Conservation (phyloP, 2,113 vertebrate species). For the Myotis brandtii region DNA sequence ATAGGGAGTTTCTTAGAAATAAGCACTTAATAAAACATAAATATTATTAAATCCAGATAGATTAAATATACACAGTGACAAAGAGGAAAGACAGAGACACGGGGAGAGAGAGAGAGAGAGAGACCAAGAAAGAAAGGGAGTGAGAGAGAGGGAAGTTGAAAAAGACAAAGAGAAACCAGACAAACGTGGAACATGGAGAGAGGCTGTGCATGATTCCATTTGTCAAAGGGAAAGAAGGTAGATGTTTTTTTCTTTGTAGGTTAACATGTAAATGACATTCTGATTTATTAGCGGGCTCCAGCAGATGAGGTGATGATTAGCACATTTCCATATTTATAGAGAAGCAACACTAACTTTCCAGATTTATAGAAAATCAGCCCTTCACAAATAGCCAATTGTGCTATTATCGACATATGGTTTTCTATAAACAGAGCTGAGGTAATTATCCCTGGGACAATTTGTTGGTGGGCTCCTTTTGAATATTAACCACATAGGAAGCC, state of each 20-base stretch:
- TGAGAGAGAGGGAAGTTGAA: neutral
- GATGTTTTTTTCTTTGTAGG: constrained; percentile 79
- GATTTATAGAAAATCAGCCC: constrained; percentile 83
- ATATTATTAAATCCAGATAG: constrained; percentile 47
- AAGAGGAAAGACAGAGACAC: neutral
- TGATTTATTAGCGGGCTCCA: constrained; percentile 81
- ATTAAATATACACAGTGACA: constrained; percentile 24
- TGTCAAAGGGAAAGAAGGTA: constrained; percentile 72
- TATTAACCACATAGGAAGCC: constrained; percentile 74
- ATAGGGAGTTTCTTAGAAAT: constrained; percentile 14
- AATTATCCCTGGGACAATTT: constrained; percentile 82
- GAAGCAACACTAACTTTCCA: constrained; percentile 80
- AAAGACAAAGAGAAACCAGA: neutral
- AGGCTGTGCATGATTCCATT: neutral
- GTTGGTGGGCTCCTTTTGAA: constrained; percentile 77
- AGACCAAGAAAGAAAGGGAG: neutral
- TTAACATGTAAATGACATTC: constrained; percentile 84
- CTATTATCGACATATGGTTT: constrained; percentile 83
- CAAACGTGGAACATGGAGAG: neutral
- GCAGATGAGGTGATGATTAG: constrained; percentile 84
- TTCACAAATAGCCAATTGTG: constrained; percentile 81
- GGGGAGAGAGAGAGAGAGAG: neutral
- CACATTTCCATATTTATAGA: constrained; percentile 85
- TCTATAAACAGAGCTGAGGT: constrained; percentile 82
- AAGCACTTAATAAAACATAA: constrained; percentile 46